Evolutionary conservation across 2,797 vertebrate species (phyloP).

Genomic region (Petrocephalus sullivani): DNA sequence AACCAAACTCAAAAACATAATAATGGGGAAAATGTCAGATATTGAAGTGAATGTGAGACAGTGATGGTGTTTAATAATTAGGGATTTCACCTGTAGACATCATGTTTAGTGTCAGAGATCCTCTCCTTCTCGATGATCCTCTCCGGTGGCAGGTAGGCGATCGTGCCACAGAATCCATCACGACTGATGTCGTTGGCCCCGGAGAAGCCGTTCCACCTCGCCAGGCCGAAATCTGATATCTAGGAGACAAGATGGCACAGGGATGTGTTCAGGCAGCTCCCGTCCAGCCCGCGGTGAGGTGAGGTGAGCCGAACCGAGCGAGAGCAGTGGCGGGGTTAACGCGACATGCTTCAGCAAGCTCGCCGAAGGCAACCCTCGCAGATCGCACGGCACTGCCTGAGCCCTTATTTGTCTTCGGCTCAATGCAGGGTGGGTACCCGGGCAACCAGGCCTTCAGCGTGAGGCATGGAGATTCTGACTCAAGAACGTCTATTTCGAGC

Average conservation of each 20-base stretch:
- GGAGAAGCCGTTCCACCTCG: slow-evolving; percentile 89
- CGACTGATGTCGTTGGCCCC: slow-evolving; percentile 89
- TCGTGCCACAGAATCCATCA: slow-evolving; percentile 93
- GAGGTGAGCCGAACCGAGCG: slow-evolving; percentile 21
- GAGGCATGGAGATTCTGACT: slow-evolving; percentile 26
- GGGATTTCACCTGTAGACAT: slow-evolving; percentile 82
- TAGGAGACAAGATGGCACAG: slow-evolving; percentile 41
- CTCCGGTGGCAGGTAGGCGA: slow-evolving; percentile 93
- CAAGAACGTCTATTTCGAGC: slow-evolving; percentile 45
- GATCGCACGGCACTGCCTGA: not conserved
- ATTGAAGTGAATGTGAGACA: not conserved
- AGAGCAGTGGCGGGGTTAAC: slow-evolving; percentile 13
- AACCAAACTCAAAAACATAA: not conserved
- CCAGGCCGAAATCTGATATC: slow-evolving; percentile 97
- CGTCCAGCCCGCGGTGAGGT: not conserved
- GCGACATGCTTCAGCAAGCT: slow-evolving; percentile 45
- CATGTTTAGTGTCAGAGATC: slow-evolving; percentile 91
- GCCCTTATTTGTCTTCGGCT: slow-evolving; percentile 1
- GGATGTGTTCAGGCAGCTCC: slow-evolving; percentile 18
- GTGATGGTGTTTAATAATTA: not conserved
- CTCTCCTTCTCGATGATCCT: slow-evolving; percentile 91
- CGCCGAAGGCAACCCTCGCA: slow-evolving; percentile 42
- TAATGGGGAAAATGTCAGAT: not conserved
- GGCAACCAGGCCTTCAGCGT: not conserved
- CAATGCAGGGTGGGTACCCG: slow-evolving; percentile 26